Base-by-base conservation (phyloP, 2,888 invertebrate genomes). In the Hololepta plana region DNA sequence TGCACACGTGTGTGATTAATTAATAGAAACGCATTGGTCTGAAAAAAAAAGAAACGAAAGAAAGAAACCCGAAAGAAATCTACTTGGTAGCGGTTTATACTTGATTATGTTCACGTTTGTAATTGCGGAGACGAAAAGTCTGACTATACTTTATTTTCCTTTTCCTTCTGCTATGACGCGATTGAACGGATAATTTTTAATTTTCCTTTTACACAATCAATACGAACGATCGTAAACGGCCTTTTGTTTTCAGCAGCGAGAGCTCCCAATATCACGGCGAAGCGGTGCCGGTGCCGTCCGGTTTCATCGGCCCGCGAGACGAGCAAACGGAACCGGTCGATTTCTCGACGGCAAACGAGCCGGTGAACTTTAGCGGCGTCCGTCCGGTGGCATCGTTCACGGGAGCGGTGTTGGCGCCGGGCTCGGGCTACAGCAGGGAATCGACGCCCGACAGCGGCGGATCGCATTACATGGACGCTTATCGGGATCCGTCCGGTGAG, bases 401-500 rank as follows among this genome's bases (percentile, higher is more conserved):
- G 11, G 49, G 46, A 36, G 35, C 49, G 35, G 38, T 47, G 36
- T 33, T 49, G 37, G 37, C 72, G 56, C 64, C 76, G 40, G 65
- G 76, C 29, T 70, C 71, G 47, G 55, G 58, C 7, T 84, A 84
- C 53, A 84, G 82, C 57, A 69, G 84, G 43, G 84, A 85, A 57
- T 84, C 84, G 34, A 84, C 84, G 26, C 84, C 84, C 3, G 84
- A 85, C 53, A 82, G 81, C 46, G 82, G 82, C 26, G 82, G 81
- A 32, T 82, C 82, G 28, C 84, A 84, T 59, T 85, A 84, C 52
- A 70, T 84, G 57, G 84, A 85, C 53, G 76, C 79, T 34, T 85
- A 84, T 53, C 63, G 84, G 48, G 84, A 84, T 53, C 72, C 81
- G 16, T 76, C 79, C 45, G 82, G 84, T 84, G 54, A 64, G 65